phyloP scores from a whole-genome alignment of 2,113 vertebrate species.

The Carlito syrichta region DNA sequence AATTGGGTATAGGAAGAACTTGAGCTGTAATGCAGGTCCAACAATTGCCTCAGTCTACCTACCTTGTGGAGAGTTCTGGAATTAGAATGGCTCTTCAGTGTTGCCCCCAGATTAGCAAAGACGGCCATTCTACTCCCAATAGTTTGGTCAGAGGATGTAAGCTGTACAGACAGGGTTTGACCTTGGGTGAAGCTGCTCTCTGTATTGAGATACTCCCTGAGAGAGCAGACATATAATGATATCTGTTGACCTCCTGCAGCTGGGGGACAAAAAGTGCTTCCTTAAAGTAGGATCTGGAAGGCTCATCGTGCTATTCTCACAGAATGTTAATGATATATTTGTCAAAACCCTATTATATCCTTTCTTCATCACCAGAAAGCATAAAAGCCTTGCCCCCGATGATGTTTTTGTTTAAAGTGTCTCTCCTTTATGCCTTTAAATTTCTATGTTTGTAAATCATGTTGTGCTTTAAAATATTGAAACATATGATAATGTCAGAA shows the following conservation, averaged over 20 bases:
- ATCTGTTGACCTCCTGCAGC: not conserved
- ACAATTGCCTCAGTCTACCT: not conserved
- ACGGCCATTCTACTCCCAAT: not conserved
- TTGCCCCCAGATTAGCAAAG: not conserved
- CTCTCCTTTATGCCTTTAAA: not conserved
- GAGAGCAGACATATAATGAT: too few species aligned
- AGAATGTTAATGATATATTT: not conserved
- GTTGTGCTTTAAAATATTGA: not conserved
- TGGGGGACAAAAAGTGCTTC: not conserved
- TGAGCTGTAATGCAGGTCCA: not conserved
- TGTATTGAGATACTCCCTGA: not conserved
- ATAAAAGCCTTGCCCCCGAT: not conserved
- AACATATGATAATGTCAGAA: not conserved
- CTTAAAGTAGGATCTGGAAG: not conserved
- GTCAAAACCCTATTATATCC: not conserved
- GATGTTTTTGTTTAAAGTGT: not conserved
- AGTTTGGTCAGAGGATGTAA: not conserved
- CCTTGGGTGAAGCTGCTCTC: too few species aligned
- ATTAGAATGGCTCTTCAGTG: not conserved
- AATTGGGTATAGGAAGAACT: not conserved
- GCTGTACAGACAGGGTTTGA: too few species aligned
- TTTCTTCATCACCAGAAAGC: not conserved
- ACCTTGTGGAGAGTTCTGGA: not conserved
- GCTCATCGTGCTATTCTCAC: not conserved
- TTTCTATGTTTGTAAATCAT: not conserved